Evolutionary conservation across 2,888 invertebrate genomes (phyloP), one percentile per base, ranked within the genome.

Genomic region (Lagria hirta): DNA sequence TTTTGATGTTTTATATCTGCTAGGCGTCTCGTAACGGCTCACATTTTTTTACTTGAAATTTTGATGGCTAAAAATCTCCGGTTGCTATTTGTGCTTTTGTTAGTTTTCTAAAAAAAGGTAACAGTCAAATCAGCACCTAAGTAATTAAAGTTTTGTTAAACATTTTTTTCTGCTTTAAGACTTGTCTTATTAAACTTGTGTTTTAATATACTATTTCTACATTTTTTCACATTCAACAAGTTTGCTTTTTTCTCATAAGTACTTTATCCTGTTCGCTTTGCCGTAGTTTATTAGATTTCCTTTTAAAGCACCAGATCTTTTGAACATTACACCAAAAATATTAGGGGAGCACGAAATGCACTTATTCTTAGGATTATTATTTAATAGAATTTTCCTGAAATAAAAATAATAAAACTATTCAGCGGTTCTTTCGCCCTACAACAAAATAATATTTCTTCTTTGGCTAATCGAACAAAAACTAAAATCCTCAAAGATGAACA

Each of bases 281-380:
- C 35, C 28, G 18, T 35, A 46, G 45, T 42, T 51, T 48, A 51
- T 51, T 51, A 51, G 51, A 51, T 49, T n/a, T 47, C 48, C 30
- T 41, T 48, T 41, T 48, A 27, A 28, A 46, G 43, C 48, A 43
- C 51, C 45, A 48, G 45, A 27, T 45, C 43, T 45, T 44, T 37
- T 34, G 45, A 48, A 48, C 48, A 49, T 33, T 40, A 41, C 42
- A 35, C 42, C 36, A 51, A 51, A 48, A 45, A 45, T 44, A 46
- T 51, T 45, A 42, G 44, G 47, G 45, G 33, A 32, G 23, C 12
- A 30, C 17, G 32, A 24, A 32, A 44, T 32, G 27, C 20, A 23
- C 23, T 29, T 36, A 42, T 30, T 43, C 37, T 10, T 20, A 16
- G 24, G 37, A 43, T 43, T 44, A 38, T 32, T 16, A 27, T 36